phyloP scores from a whole-genome alignment of 2,888 invertebrate genomes.

The Pasiphila rectangulata region DNA sequence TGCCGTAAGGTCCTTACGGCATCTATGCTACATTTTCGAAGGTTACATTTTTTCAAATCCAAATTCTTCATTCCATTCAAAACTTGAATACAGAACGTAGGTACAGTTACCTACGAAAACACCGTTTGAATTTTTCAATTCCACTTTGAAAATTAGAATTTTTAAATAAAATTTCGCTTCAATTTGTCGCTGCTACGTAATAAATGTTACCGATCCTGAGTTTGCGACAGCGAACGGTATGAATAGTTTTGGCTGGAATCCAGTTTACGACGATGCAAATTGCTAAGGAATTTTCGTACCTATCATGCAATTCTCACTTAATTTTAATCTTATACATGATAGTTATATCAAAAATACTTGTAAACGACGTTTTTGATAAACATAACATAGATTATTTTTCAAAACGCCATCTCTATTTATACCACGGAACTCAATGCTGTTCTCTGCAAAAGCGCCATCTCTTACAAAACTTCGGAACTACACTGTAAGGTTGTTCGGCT shows the following conservation, averaged over 20 bases:
- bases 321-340: too few relatives aligned
- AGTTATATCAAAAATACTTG: too few relatives aligned
- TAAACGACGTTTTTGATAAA: too few relatives aligned
- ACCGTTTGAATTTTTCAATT: slow-evolving; percentile 11
- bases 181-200: slow-evolving; percentile 30
- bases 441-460: slow-evolving; percentile 34
- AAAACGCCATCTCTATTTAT: background rate
- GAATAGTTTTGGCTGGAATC: slow-evolving; percentile 48
- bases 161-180: slow-evolving; percentile 29
- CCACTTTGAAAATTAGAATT: slow-evolving; percentile 24
- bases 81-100: too few relatives aligned
- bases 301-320: background rate
- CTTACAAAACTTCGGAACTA: slow-evolving; percentile 15
- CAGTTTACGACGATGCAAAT: slow-evolving; percentile 36
- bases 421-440: background rate
- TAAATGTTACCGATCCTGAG: slow-evolving; percentile 19
- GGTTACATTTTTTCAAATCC: too few relatives aligned
- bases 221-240: slow-evolving; percentile 22
- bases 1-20: too few relatives aligned
- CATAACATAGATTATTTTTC: background rate
- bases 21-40: too few relatives aligned
- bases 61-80: too few relatives aligned
- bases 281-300: slow-evolving; percentile 14
- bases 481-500: background rate
- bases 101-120: background rate